Base-by-base conservation (phyloP, 2,797 vertebrate genomes). In the Hipposideros larvatus region DNA sequence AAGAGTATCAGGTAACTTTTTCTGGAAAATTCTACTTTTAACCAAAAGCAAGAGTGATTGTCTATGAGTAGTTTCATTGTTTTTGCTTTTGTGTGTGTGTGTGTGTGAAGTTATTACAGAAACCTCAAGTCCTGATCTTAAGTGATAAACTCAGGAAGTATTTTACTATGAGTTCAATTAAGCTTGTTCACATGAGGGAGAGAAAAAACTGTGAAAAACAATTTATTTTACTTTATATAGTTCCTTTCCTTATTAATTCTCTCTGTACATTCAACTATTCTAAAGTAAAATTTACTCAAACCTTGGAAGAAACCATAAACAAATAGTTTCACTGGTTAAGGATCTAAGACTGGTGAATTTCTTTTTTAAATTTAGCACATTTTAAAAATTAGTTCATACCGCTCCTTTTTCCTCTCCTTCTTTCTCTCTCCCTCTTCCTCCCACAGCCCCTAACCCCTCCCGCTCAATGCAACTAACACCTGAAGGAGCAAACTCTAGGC, bases 271-370 rank as follows among this genome's bases (percentile, higher is more conserved):
- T 34, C 82, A 91, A 85, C 48, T 80, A 37, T 61, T 85, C 34
- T 82, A 82, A 65, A 82, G 21, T 71, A 91, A 85, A 96, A 92
- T 82, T 78, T 90, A 87, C 31, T 41, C 57, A 93, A 95, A 95
- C 14, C 37, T 79, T 79, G 37, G 46, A 83, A 79, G 21, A 91
- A 65, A 92, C 92, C 19, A 80, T 31, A 77, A 87, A 65, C 71
- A 78, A 79, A 65, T 16, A 61, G 7, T n/a, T 65, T 59, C 10
- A 59, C 11, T 91, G n/a, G n/a, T 37, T 79, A 51, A 91, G 7
- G 26, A 93, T 51, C 19, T 46, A 95, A 83, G 34, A 55, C 48
- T 87, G 3, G 37, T 80, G 63, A 71, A 14, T 51, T 51, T 51
- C 48, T 37, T 84, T 84, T 16, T 37, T 84, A 55, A 89, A 80